Percentiles rank a stretch among this genome's conserved stretches.
phyloP scores from a whole-genome alignment of 2,113 vertebrate species.

The Scophthalmus maximus region DNA sequence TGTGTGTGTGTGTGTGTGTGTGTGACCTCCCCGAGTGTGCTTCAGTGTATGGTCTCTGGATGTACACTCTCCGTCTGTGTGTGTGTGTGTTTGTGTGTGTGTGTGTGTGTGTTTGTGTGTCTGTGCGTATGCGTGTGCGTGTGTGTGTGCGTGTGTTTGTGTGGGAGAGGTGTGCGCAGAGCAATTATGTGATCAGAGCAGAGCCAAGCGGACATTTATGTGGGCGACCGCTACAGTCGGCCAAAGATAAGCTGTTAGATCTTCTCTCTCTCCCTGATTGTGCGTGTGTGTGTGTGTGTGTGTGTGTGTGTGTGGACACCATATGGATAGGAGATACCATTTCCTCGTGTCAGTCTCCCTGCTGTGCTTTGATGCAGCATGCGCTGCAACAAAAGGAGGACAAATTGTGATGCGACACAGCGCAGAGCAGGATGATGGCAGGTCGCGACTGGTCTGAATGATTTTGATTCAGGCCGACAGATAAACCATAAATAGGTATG shows the following conservation, averaged over 20 bases:
- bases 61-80: conserved; percentile 31
- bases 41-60: conserved; percentile 40
- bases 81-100: conserved; percentile 47
- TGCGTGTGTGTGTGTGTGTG: conserved; percentile 26
- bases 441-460: conserved; percentile 1
- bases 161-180: conserved; percentile 59
- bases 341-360: conserved; percentile 53
- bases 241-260: conserved; percentile 70
- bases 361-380: conserved; percentile 62
- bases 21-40: conserved; percentile 39
- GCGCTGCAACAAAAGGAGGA: conserved; percentile 39
- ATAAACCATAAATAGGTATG: not conserved
- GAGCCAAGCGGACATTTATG: conserved; percentile 77
- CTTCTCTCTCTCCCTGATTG: conserved; percentile 34
- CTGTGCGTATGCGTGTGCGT: not conserved
- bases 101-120: conserved; percentile 37
- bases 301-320: conserved; percentile 52
- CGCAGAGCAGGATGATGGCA: not conserved
- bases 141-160: conserved; percentile 1
- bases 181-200: conserved; percentile 78
- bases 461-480: not conserved
- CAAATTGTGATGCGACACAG: conserved; percentile 28
- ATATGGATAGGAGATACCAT: conserved; percentile 66
- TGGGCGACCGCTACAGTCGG: conserved; percentile 61
- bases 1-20: conserved; percentile 14